These are phyloP conservation scores for Pseudomugil gertrudae DNA, from an alignment of 2,797 vertebrate species.

Conservation along the genomic window DNA sequence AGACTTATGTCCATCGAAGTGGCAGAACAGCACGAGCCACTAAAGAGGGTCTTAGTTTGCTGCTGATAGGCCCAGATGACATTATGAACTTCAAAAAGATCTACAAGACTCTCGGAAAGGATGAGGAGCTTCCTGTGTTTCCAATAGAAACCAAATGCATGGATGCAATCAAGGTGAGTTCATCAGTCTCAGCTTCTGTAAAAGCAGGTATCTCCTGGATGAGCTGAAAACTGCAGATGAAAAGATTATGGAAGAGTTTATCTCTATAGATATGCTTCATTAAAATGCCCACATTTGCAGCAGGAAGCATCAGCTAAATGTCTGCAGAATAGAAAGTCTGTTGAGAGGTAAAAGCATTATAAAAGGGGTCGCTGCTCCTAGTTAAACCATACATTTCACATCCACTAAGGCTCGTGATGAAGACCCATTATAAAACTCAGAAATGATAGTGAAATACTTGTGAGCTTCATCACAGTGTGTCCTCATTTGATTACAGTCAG, in stretches of 20 bases:
- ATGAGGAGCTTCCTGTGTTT: conserved; percentile 90
- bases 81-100: conserved; percentile 93
- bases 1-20: conserved; percentile 94
- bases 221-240: not conserved
- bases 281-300: not conserved
- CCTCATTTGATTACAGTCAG: not conserved
- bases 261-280: not conserved
- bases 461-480: not conserved
- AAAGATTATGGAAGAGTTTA: not conserved
- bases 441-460: not conserved
- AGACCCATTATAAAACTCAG: not conserved
- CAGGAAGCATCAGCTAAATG: too few species aligned
- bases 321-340: too few species aligned
- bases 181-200: not conserved
- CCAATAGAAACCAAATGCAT: conserved; percentile 90
- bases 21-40: conserved; percentile 93
- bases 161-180: conserved; percentile 88
- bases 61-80: conserved; percentile 92
- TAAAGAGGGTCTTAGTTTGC: conserved; percentile 90
- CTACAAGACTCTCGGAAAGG: conserved; percentile 89
- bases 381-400: not conserved
- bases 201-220: not conserved
- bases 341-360: not conserved
- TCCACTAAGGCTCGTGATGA: not conserved
- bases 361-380: not conserved